Base-by-base conservation (phyloP, 2,888 invertebrate species). In the Diaperis boleti region DNA sequence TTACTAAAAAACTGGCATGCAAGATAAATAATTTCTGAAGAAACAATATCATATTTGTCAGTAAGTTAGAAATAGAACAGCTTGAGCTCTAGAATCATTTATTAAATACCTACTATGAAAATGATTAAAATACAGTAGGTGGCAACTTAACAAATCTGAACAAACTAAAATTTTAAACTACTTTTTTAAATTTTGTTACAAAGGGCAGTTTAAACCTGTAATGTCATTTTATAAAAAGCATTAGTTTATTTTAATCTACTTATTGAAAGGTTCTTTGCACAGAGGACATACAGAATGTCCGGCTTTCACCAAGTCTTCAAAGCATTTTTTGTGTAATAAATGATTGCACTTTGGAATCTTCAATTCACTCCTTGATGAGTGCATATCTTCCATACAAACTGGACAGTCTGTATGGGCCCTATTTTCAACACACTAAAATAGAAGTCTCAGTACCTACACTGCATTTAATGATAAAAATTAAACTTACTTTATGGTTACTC, bases 311-410 rank as follows among this genome's bases (percentile, higher is more conserved):
- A 94, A 82, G 78, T 92, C 90, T 76, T 92, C 90, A 79, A 92
- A 93, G 82, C 93, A 94, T 29, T 90, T 91, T 72, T 91, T 86
- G 82, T 95, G 95, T 74, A 95, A 83, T 69, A 95, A 82, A 83
- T 96, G 95, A 0, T 95, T 94, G 81, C 95, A 95, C 77, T 89
- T 89, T 3, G 95, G 95, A 81, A 95, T 92, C 84, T 94, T 92
- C 81, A 93, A 92, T 45, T 92, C 91, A 77, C 91, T 91, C 66
- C 94, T 87, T 6, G 95, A 95, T 8, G 94, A 94, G 82, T 95
- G 95, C 74, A 96, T 92, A 79, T 94, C 93, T 70, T 95, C 95
- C 66, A 94, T 82, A 74, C 95, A 96, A 26, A 95, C 92, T 0
- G 95, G 93, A 79, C 95, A 96, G 83, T 94, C 92, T 3, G 92